Percentiles rank a stretch among this genome's conserved stretches.
These are phyloP conservation scores for Pelodytes ibericus DNA, from an alignment of 2,797 vertebrate genomes.

Conservation along the genomic window DNA sequence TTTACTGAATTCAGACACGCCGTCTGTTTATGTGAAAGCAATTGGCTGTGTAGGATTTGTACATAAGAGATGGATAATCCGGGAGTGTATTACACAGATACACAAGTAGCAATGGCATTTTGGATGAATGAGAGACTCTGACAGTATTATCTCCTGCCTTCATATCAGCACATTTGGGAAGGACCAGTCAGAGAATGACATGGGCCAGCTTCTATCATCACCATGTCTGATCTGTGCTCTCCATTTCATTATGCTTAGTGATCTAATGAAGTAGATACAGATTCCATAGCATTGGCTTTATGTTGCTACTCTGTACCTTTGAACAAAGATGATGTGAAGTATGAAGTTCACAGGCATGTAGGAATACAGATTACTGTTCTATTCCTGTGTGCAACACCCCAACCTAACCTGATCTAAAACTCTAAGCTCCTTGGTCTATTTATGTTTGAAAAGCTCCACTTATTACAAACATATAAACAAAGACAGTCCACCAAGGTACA, in stretches of 20 bases:
- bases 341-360: slow-evolving; percentile 8
- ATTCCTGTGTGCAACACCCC: background rate
- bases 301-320: background rate
- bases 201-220: slow-evolving; percentile 14
- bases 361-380: background rate
- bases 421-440: too few species aligned
- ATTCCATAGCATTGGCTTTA: slow-evolving; percentile 12
- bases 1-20: slow-evolving; percentile 19
- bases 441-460: too few species aligned
- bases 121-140: slow-evolving; percentile 27
- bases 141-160: slow-evolving; percentile 33
- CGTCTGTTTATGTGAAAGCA: slow-evolving; percentile 8
- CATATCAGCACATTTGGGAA: slow-evolving; percentile 34
- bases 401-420: too few species aligned
- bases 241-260: slow-evolving; percentile 22
- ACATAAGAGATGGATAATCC: slow-evolving; percentile 48
- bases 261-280: slow-evolving; percentile 35
- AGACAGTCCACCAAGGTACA: too few species aligned
- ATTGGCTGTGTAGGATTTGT: slow-evolving; percentile 52
- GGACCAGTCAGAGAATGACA: slow-evolving; percentile 13
- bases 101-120: slow-evolving; percentile 35
- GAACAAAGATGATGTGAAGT: slow-evolving; percentile 20
- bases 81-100: slow-evolving; percentile 48
- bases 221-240: slow-evolving; percentile 21
- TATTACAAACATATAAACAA: too few species aligned